Evolutionary conservation across 1,140 invertebrate species (phyloP).

Genomic region (Drosophila eugracilis): DNA sequence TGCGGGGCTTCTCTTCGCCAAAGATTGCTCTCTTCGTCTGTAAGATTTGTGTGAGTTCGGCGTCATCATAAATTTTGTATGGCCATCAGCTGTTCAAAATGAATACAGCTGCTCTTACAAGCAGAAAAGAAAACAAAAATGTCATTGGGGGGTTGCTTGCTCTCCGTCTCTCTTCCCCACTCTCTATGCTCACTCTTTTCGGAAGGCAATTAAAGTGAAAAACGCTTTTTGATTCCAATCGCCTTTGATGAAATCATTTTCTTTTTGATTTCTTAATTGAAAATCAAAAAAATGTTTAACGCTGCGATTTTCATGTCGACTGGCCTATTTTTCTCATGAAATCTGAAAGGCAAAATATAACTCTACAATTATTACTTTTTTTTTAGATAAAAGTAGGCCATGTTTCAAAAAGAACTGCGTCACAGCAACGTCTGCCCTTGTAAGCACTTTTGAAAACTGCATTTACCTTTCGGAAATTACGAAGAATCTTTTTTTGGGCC

Average conservation of each 20-base stretch:
- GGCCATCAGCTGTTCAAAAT: conserved; percentile 74
- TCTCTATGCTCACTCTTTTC: neutral
- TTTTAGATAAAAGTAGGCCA: no score
- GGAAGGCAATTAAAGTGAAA: conserved; percentile 59
- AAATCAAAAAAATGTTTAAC: conserved; percentile 34
- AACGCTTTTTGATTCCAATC: conserved; percentile 64
- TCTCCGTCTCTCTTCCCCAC: neutral
- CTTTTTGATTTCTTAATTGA: conserved; percentile 60
- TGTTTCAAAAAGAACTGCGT: no score
- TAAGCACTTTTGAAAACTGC: neutral
- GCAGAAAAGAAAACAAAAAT: conserved; percentile 22
- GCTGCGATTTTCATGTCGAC: conserved; percentile 2
- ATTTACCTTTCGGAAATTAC: neutral
- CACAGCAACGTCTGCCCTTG: no score
- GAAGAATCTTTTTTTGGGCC: neutral
- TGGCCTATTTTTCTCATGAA: conserved; percentile 16
- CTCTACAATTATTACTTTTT: no score
- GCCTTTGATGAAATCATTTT: conserved; percentile 53
- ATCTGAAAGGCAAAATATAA: neutral
- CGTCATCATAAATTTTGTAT: conserved; percentile 72
- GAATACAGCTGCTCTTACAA: conserved; percentile 59
- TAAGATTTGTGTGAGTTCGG: conserved; percentile 29
- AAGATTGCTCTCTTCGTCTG: conserved; percentile 1
- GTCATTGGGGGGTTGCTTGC: conserved; percentile 52
- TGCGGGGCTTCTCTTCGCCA: neutral